Evolutionary conservation across 2,113 vertebrate species (phyloP).

Genomic region (Colistium nudipinnis): DNA sequence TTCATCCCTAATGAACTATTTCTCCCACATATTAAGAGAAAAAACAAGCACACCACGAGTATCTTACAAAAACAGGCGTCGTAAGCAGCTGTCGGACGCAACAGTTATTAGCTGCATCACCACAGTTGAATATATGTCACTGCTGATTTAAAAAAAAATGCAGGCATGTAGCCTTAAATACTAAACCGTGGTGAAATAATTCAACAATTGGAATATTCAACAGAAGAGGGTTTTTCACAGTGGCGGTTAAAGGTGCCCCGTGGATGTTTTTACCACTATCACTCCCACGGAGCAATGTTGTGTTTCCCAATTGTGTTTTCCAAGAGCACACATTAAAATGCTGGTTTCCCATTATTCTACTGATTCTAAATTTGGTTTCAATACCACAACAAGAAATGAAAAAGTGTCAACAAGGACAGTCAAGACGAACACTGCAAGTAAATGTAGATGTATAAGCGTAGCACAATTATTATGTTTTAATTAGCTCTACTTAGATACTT

Average conservation of each 20-base stretch:
- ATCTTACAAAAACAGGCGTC: slow-evolving; percentile 2
- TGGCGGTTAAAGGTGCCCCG: background rate
- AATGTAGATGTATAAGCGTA: background rate
- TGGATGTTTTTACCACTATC: background rate
- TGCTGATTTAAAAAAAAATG: slow-evolving; percentile 4
- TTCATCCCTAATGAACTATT: slow-evolving; percentile 31
- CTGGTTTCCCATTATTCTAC: background rate
- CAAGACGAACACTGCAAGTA: too few relatives aligned
- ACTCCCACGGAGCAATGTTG: background rate
- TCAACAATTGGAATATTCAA: background rate
- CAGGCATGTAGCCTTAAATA: background rate
- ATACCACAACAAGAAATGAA: background rate
- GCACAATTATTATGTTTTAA: too few relatives aligned
- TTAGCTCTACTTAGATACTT: too few relatives aligned
- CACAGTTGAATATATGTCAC: slow-evolving; percentile 4
- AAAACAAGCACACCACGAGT: slow-evolving; percentile 10
- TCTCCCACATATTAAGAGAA: slow-evolving; percentile 7
- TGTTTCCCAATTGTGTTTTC: background rate
- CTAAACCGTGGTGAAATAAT: background rate
- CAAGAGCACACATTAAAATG: background rate
- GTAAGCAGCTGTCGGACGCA: slow-evolving; percentile 20
- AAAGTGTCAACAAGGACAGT: background rate
- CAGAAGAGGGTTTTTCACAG: too few relatives aligned
- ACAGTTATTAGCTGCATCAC: background rate
- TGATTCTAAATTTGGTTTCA: background rate